phyloP scores from a whole-genome alignment of 2,113 vertebrate species.

The Uropsilus gracilis region DNA sequence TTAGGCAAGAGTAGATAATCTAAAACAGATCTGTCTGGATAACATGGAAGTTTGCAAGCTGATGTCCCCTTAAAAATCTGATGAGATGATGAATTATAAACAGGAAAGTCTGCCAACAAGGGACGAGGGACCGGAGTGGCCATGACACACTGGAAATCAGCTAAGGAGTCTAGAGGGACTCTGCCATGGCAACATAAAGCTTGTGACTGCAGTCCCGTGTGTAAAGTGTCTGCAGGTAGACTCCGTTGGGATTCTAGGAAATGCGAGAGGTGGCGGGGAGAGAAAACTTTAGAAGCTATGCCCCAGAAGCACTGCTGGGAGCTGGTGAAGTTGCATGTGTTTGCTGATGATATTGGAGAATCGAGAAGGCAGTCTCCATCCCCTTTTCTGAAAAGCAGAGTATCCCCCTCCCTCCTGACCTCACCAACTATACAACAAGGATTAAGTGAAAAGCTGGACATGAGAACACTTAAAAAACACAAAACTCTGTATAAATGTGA shows the following conservation, averaged over 20 bases:
- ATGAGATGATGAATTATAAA: not conserved
- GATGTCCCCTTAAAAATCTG: not conserved
- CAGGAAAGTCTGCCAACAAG: not conserved
- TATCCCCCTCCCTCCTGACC: not conserved
- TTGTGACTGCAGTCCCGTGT: not conserved
- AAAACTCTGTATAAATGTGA: not conserved
- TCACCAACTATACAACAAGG: not conserved
- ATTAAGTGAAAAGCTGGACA: not conserved
- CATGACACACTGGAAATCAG: not conserved
- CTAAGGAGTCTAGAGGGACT: not conserved
- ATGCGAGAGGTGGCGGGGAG: not conserved
- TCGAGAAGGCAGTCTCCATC: not conserved
- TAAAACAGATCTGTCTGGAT: conserved; percentile 34
- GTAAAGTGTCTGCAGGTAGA: not conserved
- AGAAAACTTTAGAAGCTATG: not conserved
- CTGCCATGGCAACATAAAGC: not conserved
- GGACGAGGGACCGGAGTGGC: not conserved
- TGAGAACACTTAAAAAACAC: not conserved
- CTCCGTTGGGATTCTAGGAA: not conserved
- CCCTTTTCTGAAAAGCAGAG: not conserved
- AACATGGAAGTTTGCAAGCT: not conserved
- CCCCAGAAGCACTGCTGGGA: not conserved
- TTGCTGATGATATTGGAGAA: not conserved
- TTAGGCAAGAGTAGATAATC: conserved; percentile 66
- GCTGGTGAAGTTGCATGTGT: not conserved